Evolutionary conservation across 2,888 invertebrate species (phyloP).

Genomic region (Salpingus planirostris): DNA sequence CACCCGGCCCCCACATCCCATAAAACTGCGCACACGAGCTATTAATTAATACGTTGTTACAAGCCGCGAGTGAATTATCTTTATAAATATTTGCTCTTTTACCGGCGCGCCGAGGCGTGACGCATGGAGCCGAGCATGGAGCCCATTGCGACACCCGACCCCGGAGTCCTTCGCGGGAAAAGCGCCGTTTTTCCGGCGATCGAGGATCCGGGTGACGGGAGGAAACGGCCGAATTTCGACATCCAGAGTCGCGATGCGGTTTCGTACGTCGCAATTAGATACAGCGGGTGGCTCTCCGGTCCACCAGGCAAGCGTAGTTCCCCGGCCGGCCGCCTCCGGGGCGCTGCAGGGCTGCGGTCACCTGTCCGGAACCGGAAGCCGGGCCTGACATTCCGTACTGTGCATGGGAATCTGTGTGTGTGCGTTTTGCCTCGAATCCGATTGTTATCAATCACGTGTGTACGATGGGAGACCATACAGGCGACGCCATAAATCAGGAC

Average conservation of each 20-base stretch:
- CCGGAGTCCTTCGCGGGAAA: too few relatives aligned
- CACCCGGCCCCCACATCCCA: too few relatives aligned
- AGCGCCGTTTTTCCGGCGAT: too few relatives aligned
- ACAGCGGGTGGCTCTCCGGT: slow-evolving; percentile 6
- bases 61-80: too few relatives aligned
- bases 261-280: too few relatives aligned
- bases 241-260: too few relatives aligned
- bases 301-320: slow-evolving; percentile 33
- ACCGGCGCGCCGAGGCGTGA: too few relatives aligned
- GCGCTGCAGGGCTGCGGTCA: slow-evolving; percentile 35
- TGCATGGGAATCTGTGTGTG: slow-evolving; percentile 34
- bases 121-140: too few relatives aligned
- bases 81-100: too few relatives aligned
- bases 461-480: slow-evolving; percentile 2
- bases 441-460: slow-evolving; percentile 20
- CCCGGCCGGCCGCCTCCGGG: slow-evolving; percentile 37
- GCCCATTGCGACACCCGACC: too few relatives aligned
- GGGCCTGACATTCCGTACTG: slow-evolving; percentile 31
- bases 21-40: slow-evolving; percentile 7
- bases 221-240: too few relatives aligned
- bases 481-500: slow-evolving; percentile 9
- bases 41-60: slow-evolving; percentile 13
- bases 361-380: slow-evolving; percentile 43
- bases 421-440: slow-evolving; percentile 12
- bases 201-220: too few relatives aligned